Base-by-base conservation (phyloP, 2,113 vertebrate species). In the Istiophorus platypterus region DNA sequence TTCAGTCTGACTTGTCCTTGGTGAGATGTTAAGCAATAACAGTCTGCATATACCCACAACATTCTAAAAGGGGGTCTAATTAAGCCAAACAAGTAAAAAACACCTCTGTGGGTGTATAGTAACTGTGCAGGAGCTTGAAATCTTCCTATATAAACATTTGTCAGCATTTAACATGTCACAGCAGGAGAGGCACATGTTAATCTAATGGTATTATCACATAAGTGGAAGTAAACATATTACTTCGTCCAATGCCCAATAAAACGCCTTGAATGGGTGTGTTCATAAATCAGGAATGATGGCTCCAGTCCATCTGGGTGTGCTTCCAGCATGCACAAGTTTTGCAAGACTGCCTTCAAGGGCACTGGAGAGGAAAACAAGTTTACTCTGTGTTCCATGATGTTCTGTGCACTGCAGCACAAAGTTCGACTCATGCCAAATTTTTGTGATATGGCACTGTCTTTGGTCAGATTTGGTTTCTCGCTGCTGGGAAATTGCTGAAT, bases 201-300 rank as follows among this genome's bases (percentile, higher is more conserved):
- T 45, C 2, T 45, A 45, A 15, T 45, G 42, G 12, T 7, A 20
- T 49, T 49, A 20, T 49, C 17, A 49, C 17, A 5, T 15, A 34
- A 37, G 49, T 37, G 27, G 49, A n/a, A 9, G 68, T 69, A 70
- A 78, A 49, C 65, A 69, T 42, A 29, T 5, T 6, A 27, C 45
- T 56, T 45, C 20, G 27, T 59, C 7, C 20, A 52, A 68, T 49
- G 39, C 24, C 66, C 22, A 18, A 26, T 49, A 45, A 39, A 26
- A 51, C 18, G 41, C 0, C 2, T 14, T 24, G 26, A 6, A 2
- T 15, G 34, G 39, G 24, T 41, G 14, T 14, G 7, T 29, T 74
- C 63, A 54, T 22, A 75, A 62, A 42, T 58, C 70, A 73, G 63
- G 27, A 78, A 47, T 45, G 72, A 76, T 76, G 68, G 67, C 63